Evolutionary conservation across 2,797 vertebrate genomes (phyloP).

Genomic region (Tragelaphus oryx): DNA sequence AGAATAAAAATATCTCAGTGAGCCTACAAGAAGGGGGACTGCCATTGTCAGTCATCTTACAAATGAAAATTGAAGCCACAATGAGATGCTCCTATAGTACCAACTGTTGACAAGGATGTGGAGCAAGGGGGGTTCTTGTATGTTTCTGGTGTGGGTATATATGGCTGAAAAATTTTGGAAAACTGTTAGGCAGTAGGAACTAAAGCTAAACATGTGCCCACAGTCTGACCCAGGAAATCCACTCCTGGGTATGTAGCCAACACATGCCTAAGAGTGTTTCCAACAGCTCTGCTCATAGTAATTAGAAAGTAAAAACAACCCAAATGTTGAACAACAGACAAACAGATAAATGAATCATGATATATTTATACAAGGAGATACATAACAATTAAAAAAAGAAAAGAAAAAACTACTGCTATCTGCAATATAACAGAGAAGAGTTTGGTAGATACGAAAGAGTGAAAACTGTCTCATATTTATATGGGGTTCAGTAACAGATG

Average conservation of each 20-base stretch:
- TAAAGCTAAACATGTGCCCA: background rate
- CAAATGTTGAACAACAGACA: background rate
- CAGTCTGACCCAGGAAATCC: background rate
- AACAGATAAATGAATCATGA: background rate
- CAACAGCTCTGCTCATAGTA: background rate
- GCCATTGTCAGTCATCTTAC: background rate
- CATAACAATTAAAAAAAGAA: background rate
- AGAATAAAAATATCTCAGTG: background rate
- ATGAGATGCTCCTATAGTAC: background rate
- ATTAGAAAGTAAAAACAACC: background rate
- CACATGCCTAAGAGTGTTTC: background rate
- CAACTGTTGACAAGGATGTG: rapidly evolving
- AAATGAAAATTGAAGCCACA: background rate
- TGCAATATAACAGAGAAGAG: background rate
- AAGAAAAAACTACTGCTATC: background rate
- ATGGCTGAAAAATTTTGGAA: background rate
- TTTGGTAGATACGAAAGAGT: rapidly evolving
- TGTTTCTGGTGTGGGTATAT: background rate
- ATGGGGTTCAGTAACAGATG: background rate
- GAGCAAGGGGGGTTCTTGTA: rapidly evolving
- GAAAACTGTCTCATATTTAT: background rate
- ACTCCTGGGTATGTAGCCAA: background rate
- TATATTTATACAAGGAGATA: background rate
- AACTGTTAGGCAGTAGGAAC: background rate
- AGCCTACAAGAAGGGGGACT: background rate